phyloP scores from a whole-genome alignment of 2,888 invertebrate genomes.

The Drosophila tripunctata region DNA sequence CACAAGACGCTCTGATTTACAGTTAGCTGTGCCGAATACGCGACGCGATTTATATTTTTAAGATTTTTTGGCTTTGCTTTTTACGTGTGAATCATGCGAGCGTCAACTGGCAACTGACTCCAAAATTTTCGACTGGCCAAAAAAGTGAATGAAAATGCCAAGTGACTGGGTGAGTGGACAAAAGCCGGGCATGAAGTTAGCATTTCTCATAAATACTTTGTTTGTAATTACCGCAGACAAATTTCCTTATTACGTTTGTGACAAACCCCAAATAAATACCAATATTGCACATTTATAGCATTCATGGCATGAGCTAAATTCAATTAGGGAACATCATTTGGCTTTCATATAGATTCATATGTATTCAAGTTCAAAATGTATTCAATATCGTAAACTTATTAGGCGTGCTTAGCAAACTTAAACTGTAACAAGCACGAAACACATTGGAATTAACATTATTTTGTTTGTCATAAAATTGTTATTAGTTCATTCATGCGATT shows the following conservation, averaged over 20 bases:
- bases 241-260: slow-evolving; percentile 47
- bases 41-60: slow-evolving; percentile 47
- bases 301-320: slow-evolving; percentile 51
- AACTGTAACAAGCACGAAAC: slow-evolving; percentile 11
- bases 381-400: slow-evolving; percentile 36
- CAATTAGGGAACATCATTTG: slow-evolving; percentile 46
- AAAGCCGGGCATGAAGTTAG: slow-evolving; percentile 28
- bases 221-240: slow-evolving; percentile 23
- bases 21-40: slow-evolving; percentile 64
- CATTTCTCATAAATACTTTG: slow-evolving; percentile 5
- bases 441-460: not conserved
- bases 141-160: slow-evolving; percentile 42
- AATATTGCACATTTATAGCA: not conserved
- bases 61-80: too few relatives aligned
- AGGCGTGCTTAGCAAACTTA: slow-evolving; percentile 36
- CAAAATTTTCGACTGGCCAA: slow-evolving; percentile 41
- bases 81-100: slow-evolving; percentile 66
- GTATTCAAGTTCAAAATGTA: slow-evolving; percentile 59
- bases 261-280: slow-evolving; percentile 30
- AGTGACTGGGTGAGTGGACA: slow-evolving; percentile 11
- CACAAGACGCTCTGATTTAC: slow-evolving; percentile 33
- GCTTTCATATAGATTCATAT: slow-evolving; percentile 6
- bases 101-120: slow-evolving; percentile 53
- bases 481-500: not conserved
- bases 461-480: not conserved